Evolutionary conservation across 2,888 invertebrate species (phyloP).

Genomic region (Melanotus villosus): DNA sequence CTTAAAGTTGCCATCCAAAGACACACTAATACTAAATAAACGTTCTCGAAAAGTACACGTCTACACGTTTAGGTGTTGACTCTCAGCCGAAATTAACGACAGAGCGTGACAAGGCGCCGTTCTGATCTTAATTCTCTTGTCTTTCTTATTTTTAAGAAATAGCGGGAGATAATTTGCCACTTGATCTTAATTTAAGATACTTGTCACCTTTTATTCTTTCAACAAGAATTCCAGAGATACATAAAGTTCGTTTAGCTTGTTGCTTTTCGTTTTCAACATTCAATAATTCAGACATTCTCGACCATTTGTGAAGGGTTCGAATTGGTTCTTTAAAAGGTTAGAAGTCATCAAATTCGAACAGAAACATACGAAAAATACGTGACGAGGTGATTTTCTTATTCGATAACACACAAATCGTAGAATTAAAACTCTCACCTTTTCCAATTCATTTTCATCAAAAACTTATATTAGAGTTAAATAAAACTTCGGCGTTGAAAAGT

Average conservation of each 20-base stretch:
- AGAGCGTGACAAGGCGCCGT: not conserved
- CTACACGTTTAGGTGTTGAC: not conserved
- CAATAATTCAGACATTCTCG: not conserved
- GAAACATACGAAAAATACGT: not conserved
- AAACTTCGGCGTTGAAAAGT: not conserved
- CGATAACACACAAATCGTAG: not conserved
- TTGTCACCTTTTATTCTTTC: not conserved
- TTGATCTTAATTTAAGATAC: slow-evolving; percentile 6
- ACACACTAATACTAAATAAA: not conserved
- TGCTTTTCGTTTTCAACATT: not conserved
- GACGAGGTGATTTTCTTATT: not conserved
- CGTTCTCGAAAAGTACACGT: not conserved
- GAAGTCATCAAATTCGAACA: not conserved
- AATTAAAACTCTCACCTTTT: not conserved
- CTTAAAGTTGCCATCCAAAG: not conserved
- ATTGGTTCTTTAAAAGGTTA: not conserved
- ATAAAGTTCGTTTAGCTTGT: not conserved
- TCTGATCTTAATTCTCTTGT: slow-evolving; percentile 1
- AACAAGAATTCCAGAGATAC: not conserved
- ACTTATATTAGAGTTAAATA: slow-evolving; percentile 4
- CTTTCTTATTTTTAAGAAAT: not conserved
- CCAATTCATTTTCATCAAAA: slow-evolving; percentile 5
- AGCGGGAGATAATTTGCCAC: not conserved
- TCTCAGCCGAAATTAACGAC: not conserved
- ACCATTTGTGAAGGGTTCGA: not conserved